phyloP scores from a whole-genome alignment of 2,888 invertebrate species.

The Xanthia togata region DNA sequence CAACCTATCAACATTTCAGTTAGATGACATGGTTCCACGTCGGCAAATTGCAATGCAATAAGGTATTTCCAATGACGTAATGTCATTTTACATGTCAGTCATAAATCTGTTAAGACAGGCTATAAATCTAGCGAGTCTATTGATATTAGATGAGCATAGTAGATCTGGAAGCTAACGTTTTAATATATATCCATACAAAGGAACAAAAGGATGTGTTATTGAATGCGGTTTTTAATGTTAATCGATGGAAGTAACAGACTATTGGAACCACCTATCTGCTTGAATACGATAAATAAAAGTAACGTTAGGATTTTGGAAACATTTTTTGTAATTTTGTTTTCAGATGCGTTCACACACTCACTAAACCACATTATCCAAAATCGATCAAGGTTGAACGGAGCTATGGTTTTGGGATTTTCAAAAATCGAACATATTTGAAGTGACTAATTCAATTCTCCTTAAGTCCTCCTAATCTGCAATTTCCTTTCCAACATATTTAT shows the following conservation, averaged over 20 bases:
- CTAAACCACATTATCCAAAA: neutral
- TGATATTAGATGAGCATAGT: conserved; percentile 29
- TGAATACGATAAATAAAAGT: neutral
- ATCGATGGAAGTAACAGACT: neutral
- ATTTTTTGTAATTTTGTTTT: neutral
- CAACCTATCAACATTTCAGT: conserved; percentile 20
- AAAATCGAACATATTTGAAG: too few relatives aligned
- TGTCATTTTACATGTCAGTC: conserved; percentile 26
- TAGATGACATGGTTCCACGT: conserved; percentile 4
- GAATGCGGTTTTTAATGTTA: neutral
- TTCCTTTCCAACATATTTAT: neutral
- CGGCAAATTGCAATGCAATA: conserved; percentile 34
- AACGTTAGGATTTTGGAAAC: neutral
- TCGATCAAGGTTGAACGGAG: neutral
- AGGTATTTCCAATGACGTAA: conserved; percentile 30
- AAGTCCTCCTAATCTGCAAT: neutral
- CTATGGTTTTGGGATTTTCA: too few relatives aligned
- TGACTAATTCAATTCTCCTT: neutral
- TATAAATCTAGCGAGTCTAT: conserved; percentile 44
- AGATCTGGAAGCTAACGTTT: conserved; percentile 19
- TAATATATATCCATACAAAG: conserved; percentile 3
- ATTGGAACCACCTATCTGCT: neutral
- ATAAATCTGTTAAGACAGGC: conserved; percentile 35
- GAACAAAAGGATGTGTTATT: neutral
- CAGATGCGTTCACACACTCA: neutral